phyloP scores from a whole-genome alignment of 2,113 vertebrate genomes.

The Cynocephalus volans region DNA sequence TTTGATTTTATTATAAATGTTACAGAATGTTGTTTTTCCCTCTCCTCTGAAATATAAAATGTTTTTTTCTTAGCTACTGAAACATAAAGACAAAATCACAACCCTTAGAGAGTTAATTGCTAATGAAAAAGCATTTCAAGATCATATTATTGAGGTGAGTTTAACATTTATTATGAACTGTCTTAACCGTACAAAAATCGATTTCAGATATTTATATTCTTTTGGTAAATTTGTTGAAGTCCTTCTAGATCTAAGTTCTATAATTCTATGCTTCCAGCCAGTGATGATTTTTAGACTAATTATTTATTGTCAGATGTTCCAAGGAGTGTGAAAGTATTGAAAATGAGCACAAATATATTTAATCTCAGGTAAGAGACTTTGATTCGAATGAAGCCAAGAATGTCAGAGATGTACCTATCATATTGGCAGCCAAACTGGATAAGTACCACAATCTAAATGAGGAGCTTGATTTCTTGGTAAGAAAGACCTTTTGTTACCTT shows the following conservation, averaged over 20 bases:
- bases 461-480: slow-evolving; percentile 78
- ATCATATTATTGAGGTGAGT: slow-evolving; percentile 68
- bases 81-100: slow-evolving; percentile 78
- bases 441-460: slow-evolving; percentile 71
- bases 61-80: slow-evolving; percentile 75
- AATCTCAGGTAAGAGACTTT: slow-evolving; percentile 54
- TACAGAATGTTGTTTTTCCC: slow-evolving; percentile 7
- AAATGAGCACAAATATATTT: slow-evolving; percentile 44
- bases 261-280: not conserved
- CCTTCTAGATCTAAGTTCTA: not conserved
- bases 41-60: slow-evolving; percentile 60
- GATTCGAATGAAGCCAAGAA: slow-evolving; percentile 58
- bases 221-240: not conserved
- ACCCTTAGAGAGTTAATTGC: slow-evolving; percentile 77
- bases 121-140: slow-evolving; percentile 76
- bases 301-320: not conserved
- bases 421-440: slow-evolving; percentile 66
- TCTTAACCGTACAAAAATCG: not conserved
- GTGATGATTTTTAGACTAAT: not conserved
- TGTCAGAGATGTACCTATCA: slow-evolving; percentile 35
- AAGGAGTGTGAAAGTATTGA: not conserved
- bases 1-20: not conserved
- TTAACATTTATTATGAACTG: not conserved
- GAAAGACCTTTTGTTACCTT: slow-evolving; percentile 15
- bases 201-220: not conserved